Percentiles rank a stretch among this genome's conserved stretches.
These are phyloP conservation scores for Latrodectus geometricus DNA, from an alignment of 1,140 invertebrate genomes.

Conservation along the genomic window DNA sequence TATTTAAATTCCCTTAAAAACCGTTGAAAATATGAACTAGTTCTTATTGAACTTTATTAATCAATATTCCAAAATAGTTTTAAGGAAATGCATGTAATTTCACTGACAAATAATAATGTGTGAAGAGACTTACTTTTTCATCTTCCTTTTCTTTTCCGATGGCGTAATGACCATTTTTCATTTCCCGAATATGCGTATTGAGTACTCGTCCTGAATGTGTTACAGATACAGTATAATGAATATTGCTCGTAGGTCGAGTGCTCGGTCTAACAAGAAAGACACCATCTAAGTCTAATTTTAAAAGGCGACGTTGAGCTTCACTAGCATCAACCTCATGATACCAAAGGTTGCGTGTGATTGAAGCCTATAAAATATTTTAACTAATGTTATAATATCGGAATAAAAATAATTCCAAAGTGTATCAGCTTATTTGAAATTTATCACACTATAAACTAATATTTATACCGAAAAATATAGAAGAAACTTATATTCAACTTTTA, in stretches of 20 bases:
- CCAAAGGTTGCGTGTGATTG: slow-evolving; percentile 1
- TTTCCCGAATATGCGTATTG: slow-evolving; percentile 22
- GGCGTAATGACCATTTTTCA: not conserved
- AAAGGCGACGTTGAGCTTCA: slow-evolving; percentile 1
- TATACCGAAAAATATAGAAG: too few species aligned
- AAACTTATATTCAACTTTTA: too few species aligned
- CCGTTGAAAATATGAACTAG: too few species aligned
- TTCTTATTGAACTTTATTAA: too few species aligned
- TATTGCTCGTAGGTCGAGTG: not conserved
- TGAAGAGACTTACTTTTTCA: not conserved
- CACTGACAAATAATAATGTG: not conserved
- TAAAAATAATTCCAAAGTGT: too few species aligned
- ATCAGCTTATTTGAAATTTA: too few species aligned
- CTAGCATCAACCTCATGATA: slow-evolving; percentile 23
- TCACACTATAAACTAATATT: too few species aligned
- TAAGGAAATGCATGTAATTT: not conserved
- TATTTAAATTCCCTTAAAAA: too few species aligned
- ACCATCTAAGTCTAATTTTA: slow-evolving; percentile 8
- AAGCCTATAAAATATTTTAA: not conserved
- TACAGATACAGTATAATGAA: slow-evolving; percentile 17
- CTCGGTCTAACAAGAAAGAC: slow-evolving; percentile 24
- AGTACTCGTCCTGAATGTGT: not conserved
- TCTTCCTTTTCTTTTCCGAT: not conserved
- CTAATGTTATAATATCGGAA: not conserved
- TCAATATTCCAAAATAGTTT: too few species aligned